Evolutionary conservation across 2,113 vertebrate genomes (phyloP).

Genomic region (Meleagris gallopavo): DNA sequence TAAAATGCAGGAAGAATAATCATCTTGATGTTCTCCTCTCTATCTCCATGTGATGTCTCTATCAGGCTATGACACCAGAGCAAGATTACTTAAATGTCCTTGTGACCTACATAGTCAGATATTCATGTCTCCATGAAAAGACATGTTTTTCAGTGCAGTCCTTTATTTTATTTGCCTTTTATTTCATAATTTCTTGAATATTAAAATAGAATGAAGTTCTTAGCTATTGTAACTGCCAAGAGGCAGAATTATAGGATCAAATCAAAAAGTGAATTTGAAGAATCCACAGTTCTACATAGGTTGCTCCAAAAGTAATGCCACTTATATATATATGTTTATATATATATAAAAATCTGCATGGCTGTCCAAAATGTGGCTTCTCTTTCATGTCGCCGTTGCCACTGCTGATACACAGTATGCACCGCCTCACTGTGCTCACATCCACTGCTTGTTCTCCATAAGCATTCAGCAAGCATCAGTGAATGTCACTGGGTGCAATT

Average conservation of each 20-base stretch:
- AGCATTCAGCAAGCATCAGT: too few relatives aligned
- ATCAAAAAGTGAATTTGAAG: background rate
- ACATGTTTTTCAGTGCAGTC: background rate
- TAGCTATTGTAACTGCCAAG: background rate
- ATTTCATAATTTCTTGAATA: background rate
- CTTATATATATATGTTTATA: too few relatives aligned
- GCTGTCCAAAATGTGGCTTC: too few relatives aligned
- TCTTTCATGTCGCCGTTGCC: too few relatives aligned
- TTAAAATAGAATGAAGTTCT: background rate
- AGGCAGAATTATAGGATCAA: background rate
- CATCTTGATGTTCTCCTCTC: background rate
- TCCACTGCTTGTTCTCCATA: too few relatives aligned
- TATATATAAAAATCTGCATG: too few relatives aligned
- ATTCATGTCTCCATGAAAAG: rapidly evolving
- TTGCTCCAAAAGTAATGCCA: too few relatives aligned
- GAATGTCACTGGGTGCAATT: too few relatives aligned
- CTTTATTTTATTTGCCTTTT: background rate
- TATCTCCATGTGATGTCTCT: background rate
- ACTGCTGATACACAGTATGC: too few relatives aligned
- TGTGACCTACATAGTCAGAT: background rate
- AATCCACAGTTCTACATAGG: background rate
- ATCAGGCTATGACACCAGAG: background rate
- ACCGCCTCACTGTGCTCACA: too few relatives aligned
- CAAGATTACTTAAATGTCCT: background rate
- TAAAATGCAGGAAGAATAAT: background rate